Evolutionary conservation across 2,888 invertebrate species (phyloP).

Genomic region (Chrysolina oricalcia): DNA sequence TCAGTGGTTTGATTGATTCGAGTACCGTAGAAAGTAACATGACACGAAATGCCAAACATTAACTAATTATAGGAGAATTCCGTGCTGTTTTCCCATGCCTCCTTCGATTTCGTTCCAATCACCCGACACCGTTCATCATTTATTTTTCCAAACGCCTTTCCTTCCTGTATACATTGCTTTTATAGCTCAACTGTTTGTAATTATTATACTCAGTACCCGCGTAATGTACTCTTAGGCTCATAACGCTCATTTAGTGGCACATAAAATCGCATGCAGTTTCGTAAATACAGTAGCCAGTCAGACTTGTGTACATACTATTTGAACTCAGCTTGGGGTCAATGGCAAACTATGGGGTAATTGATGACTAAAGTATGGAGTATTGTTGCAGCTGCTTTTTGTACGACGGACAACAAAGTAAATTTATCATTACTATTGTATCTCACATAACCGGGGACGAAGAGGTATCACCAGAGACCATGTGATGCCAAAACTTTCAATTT

Average conservation of each 20-base stretch:
- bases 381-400: not conserved
- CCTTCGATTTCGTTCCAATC: conserved; percentile 18
- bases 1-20: conserved; percentile 25
- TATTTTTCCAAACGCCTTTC: conserved; percentile 25
- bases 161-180: conserved; percentile 20
- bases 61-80: not conserved
- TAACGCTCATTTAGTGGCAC: conserved; percentile 19
- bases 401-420: too few relatives aligned
- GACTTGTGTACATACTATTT: conserved; percentile 16
- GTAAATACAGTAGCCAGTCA: conserved; percentile 24
- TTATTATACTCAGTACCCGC: conserved; percentile 24
- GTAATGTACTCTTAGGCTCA: conserved; percentile 21
- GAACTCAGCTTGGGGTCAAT: conserved; percentile 21
- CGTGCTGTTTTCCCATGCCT: conserved; percentile 20
- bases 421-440: too few relatives aligned
- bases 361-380: conserved; percentile 1
- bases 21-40: conserved; percentile 20
- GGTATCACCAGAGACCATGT: too few relatives aligned
- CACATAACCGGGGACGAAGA: too few relatives aligned
- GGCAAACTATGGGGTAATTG: conserved; percentile 16
- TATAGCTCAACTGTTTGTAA: conserved; percentile 23
- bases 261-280: conserved; percentile 23
- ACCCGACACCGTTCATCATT: conserved; percentile 21
- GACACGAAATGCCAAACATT: conserved; percentile 23
- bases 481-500: too few relatives aligned